phyloP scores from a whole-genome alignment of 2,888 invertebrate species.

The Stenotaenia linearis region DNA sequence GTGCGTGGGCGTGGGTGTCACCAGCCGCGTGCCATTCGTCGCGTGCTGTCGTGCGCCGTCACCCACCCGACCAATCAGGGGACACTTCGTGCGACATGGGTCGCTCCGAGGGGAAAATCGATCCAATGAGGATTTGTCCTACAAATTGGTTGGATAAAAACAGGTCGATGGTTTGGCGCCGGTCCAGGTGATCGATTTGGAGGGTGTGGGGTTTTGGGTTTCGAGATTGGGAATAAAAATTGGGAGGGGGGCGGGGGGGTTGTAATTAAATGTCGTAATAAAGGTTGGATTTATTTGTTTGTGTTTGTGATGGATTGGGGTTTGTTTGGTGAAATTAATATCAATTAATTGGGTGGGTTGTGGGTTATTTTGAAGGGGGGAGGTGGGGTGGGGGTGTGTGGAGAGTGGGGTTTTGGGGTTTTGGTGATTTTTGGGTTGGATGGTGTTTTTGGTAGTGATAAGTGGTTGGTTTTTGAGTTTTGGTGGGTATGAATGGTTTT shows the following conservation, averaged over 20 bases:
- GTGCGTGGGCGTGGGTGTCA: not conserved
- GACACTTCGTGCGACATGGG: not conserved
- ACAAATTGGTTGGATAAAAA: not conserved
- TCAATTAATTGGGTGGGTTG: not conserved
- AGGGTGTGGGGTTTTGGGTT: not conserved
- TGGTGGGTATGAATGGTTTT: too few relatives aligned
- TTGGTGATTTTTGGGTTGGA: too few relatives aligned
- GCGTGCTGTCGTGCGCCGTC: not conserved
- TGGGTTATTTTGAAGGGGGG: too few relatives aligned
- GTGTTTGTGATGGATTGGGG: not conserved
- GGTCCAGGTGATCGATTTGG: not conserved
- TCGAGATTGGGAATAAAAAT: not conserved
- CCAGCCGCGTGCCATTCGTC: conserved; percentile 9
- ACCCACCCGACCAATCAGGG: not conserved
- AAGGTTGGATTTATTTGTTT: not conserved
- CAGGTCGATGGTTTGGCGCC: not conserved
- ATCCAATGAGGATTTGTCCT: not conserved
- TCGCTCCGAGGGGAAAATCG: not conserved
- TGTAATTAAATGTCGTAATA: not conserved
- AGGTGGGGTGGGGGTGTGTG: too few relatives aligned
- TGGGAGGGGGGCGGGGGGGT: not conserved
- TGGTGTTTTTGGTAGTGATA: too few relatives aligned
- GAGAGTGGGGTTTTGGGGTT: too few relatives aligned
- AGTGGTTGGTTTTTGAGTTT: too few relatives aligned
- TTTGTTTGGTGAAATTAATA: not conserved